Base-by-base conservation (phyloP, 30 jellyfish, hydroid and myxozoan species). In the Phacellophora camtschatica region DNA sequence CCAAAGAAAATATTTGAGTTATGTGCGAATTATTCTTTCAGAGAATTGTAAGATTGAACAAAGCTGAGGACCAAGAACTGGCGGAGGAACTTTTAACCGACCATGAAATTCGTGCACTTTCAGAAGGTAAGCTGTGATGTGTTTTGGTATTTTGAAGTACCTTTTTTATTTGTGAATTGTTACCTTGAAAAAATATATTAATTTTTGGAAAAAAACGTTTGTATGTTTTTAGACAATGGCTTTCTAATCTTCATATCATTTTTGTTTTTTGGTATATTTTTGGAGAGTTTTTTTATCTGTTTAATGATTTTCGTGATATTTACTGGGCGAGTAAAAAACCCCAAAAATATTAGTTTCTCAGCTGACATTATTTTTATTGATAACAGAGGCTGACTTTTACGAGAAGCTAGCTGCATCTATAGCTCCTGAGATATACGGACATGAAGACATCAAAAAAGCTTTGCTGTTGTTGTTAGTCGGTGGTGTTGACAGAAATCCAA, bases 361-460 rank as follows among this genome's bases (percentile, higher is more conserved):
- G n/a, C n/a, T n/a, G n/a, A n/a, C n/a, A n/a, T n/a, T n/a, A n/a
- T n/a, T n/a, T n/a, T 1, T 42, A 58, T 36, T 15, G 9, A 49
- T 66, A 54, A 0, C 73, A 93, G 99, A 86, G 81, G 95, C 97
- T 27, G 96, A 95, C 50, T 89, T 95, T 54, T 95, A 95, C 63
- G 99, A 95, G 71, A 88, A 87, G 50, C 90, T 95, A 16, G 86
- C 99, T 1, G 84, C 97, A 7, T 95, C 99, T 5, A 89, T 95
- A 2, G 97, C 99, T 12, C 99, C 99, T 3, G 99, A 95, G 71
- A 95, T 95, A 9, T 95, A 88, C 79, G 99, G 99, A 0, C 99
- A 95, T 48, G 97, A 88, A 15, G 99, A 95, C 78, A 95, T 95
- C 54, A 95, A 95, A 77, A 95, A 95, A 36, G 99, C 99, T 3